phyloP scores from a whole-genome alignment of 2,888 invertebrate species.

The Dendrolimus houi region DNA sequence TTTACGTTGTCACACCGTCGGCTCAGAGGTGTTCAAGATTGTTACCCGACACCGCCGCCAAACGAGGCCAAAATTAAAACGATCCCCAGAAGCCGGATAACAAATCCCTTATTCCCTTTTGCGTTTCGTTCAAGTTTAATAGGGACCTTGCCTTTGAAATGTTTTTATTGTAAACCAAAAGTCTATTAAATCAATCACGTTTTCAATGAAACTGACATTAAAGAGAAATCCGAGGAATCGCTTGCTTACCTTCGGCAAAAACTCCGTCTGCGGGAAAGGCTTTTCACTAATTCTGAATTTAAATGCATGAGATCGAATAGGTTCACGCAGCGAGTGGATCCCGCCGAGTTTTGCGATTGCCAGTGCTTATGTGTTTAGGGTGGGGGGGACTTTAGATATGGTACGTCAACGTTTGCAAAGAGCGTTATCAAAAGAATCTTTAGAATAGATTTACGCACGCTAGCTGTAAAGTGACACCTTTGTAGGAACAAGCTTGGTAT shows the following conservation, averaged over 20 bases:
- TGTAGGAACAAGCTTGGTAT: no score
- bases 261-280: constrained; percentile 53
- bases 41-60: constrained; percentile 34
- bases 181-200: constrained; percentile 62
- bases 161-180: constrained; percentile 32
- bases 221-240: constrained; percentile 42
- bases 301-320: constrained; percentile 75
- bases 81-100: constrained; percentile 1
- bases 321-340: constrained; percentile 58
- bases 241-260: constrained; percentile 57
- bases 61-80: constrained; percentile 21
- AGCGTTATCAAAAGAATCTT: constrained; percentile 44
- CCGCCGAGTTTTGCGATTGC: constrained; percentile 55
- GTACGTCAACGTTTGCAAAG: constrained; percentile 44
- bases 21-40: constrained; percentile 40
- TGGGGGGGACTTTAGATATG: constrained; percentile 40
- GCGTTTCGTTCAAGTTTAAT: constrained; percentile 1
- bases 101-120: not conserved
- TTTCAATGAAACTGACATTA: constrained; percentile 56
- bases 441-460: constrained; percentile 35
- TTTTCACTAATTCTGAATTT: constrained; percentile 73
- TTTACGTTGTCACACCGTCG: constrained; percentile 52
- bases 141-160: constrained; percentile 5
- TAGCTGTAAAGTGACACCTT: constrained; percentile 7
- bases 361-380: constrained; percentile 60